These are phyloP conservation scores for Cariama cristata DNA, from an alignment of 2,113 vertebrate genomes.

Conservation along the genomic window DNA sequence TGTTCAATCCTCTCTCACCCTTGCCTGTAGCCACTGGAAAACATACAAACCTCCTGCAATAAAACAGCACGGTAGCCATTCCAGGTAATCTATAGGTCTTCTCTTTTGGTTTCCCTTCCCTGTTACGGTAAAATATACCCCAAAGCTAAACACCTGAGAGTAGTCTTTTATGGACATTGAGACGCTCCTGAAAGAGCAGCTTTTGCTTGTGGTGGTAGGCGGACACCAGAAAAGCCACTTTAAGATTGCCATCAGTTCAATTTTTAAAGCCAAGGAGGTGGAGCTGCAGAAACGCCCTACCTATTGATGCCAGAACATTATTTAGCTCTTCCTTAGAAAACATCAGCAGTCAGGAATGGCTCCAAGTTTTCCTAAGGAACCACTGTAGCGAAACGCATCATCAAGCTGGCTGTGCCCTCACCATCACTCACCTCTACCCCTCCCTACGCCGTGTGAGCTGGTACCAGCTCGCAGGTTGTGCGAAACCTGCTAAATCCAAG, in stretches of 20 bases:
- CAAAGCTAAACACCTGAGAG: background rate
- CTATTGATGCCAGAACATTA: background rate
- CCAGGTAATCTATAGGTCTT: background rate
- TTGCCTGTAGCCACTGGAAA: background rate
- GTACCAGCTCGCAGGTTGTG: accelerated
- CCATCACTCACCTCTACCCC: background rate
- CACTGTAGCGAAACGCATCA: background rate
- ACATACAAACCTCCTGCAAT: background rate
- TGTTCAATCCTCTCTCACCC: background rate
- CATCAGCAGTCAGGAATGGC: background rate
- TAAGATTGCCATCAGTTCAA: background rate
- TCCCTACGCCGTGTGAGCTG: background rate
- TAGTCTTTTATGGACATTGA: background rate
- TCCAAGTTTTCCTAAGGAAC: constrained; percentile 18
- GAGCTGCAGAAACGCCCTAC: background rate
- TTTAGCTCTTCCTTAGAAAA: constrained; percentile 3
- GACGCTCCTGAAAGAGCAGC: background rate
- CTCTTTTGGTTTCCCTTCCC: background rate
- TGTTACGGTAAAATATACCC: background rate
- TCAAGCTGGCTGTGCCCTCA: background rate
- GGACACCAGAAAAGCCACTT: background rate
- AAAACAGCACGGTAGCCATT: background rate
- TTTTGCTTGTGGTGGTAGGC: background rate
- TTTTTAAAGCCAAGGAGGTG: background rate
- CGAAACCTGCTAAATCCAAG: background rate